phyloP scores from a whole-genome alignment of 1,140 invertebrate species.

The Drosophila setifemur region DNA sequence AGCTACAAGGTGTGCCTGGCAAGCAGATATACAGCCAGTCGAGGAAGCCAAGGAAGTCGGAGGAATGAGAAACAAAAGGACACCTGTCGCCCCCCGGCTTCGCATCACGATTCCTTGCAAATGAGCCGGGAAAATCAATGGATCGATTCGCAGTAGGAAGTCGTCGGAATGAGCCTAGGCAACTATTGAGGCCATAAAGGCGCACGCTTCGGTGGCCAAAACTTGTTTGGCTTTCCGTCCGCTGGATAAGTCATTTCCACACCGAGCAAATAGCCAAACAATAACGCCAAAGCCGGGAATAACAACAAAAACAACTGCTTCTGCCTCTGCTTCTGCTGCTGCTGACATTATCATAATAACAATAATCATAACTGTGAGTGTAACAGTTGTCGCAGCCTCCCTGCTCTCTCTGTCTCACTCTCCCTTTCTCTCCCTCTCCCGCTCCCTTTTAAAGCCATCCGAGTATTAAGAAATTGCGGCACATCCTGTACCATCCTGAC shows the following conservation, averaged over 20 bases:
- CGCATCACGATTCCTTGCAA: not conserved
- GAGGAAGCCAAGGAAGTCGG: conserved; percentile 4
- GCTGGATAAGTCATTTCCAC: conserved; percentile 34
- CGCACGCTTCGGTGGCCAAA: conserved; percentile 43
- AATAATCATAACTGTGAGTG: conserved; percentile 74
- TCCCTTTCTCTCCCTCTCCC: not conserved
- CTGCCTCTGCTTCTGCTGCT: conserved; percentile 36
- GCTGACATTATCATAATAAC: conserved; percentile 73
- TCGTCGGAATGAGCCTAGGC: not conserved
- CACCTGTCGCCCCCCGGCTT: not conserved
- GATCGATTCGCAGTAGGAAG: conserved; percentile 22
- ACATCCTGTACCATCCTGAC: conserved; percentile 42
- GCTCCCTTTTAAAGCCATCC: conserved; percentile 6
- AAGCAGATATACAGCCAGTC: not conserved
- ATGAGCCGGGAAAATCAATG: conserved; percentile 44
- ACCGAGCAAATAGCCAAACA: conserved; percentile 56
- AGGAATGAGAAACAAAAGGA: not conserved
- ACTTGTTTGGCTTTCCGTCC: not conserved
- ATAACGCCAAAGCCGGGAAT: conserved; percentile 37
- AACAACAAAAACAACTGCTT: conserved; percentile 28
- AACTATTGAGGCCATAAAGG: conserved; percentile 57
- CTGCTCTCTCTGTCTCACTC: not conserved
- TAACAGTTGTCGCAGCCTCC: conserved; percentile 54
- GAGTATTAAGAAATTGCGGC: conserved; percentile 53
- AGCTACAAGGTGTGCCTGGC: conserved; percentile 32